Percentiles rank a stretch among this genome's conserved stretches.
These are phyloP conservation scores for Holothuria leucospilota DNA, from an alignment of 53 echinoderm and acorn worm genomes.

Conservation along the genomic window DNA sequence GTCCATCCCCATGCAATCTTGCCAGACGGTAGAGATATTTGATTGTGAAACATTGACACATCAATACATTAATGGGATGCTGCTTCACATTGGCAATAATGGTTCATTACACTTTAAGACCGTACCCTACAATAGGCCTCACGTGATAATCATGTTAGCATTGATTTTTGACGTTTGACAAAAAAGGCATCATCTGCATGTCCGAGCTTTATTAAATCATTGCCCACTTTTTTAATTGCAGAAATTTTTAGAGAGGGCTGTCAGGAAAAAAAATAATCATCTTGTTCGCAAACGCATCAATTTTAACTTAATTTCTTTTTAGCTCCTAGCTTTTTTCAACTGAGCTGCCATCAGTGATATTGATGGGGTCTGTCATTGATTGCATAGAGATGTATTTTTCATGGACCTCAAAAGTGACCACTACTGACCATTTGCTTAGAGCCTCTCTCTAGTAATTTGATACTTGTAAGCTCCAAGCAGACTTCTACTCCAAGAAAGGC, in stretches of 20 bases:
- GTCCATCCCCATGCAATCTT: too few relatives aligned
- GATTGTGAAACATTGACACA: too few relatives aligned
- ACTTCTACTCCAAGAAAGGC: neutral
- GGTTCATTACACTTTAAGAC: neutral
- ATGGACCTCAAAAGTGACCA: neutral
- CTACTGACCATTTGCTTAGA: neutral
- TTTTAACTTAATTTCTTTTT: conserved; percentile 26
- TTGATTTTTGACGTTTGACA: conserved; percentile 31
- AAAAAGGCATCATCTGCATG: conserved; percentile 21
- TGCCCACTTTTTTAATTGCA: conserved; percentile 30
- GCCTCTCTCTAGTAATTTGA: conserved; percentile 15
- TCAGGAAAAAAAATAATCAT: conserved; percentile 28
- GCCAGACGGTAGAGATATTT: too few relatives aligned
- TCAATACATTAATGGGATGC: too few relatives aligned
- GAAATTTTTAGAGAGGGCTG: conserved; percentile 10
- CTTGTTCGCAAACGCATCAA: neutral
- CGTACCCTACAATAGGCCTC: neutral
- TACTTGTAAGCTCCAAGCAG: neutral
- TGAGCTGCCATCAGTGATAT: neutral
- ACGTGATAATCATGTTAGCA: neutral
- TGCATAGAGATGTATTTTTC: neutral
- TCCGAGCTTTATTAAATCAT: conserved; percentile 31
- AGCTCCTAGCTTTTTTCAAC: neutral
- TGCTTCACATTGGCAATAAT: too few relatives aligned
- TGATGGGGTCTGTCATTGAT: conserved; percentile 32